These are phyloP conservation scores for Clytia hemisphaerica DNA, from an alignment of 30 jellyfish, hydroid and myxozoan species.

Conservation along the genomic window DNA sequence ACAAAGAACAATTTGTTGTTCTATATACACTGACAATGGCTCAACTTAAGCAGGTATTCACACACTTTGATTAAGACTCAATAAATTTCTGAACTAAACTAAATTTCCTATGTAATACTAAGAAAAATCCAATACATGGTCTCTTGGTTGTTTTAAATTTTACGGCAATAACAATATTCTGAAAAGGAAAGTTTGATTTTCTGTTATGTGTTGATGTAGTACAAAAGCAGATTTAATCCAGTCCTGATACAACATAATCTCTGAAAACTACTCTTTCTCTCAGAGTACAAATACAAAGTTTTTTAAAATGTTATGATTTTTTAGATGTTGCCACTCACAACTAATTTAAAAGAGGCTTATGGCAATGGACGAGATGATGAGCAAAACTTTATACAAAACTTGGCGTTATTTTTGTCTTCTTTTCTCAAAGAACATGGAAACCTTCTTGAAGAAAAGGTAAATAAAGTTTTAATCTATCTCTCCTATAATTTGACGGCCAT, in stretches of 20 bases:
- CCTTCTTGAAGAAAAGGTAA: slow-evolving; percentile 71
- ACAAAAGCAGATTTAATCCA: no score
- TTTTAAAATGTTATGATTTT: background rate
- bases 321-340: slow-evolving; percentile 83
- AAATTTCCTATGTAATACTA: no score
- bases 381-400: slow-evolving; percentile 86
- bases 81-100: no score
- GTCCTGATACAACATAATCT: no score
- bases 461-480: no score
- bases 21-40: slow-evolving; percentile 81
- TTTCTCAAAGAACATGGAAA: slow-evolving; percentile 86
- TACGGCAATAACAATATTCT: no score
- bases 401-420: slow-evolving; percentile 82
- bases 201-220: no score
- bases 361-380: slow-evolving; percentile 92
- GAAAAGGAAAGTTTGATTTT: no score
- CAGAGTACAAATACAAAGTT: no score
- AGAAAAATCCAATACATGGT: background rate
- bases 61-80: no score
- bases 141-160: background rate
- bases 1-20: slow-evolving; percentile 77
- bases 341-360: slow-evolving; percentile 84
- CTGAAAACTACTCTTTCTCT: no score
- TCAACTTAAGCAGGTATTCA: slow-evolving; percentile 92
- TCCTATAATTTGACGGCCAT: no score